Evolutionary conservation across 1,140 invertebrate species (phyloP), one percentile per base, ranked within the genome.

Genomic region (Protaetia brevitarsis): DNA sequence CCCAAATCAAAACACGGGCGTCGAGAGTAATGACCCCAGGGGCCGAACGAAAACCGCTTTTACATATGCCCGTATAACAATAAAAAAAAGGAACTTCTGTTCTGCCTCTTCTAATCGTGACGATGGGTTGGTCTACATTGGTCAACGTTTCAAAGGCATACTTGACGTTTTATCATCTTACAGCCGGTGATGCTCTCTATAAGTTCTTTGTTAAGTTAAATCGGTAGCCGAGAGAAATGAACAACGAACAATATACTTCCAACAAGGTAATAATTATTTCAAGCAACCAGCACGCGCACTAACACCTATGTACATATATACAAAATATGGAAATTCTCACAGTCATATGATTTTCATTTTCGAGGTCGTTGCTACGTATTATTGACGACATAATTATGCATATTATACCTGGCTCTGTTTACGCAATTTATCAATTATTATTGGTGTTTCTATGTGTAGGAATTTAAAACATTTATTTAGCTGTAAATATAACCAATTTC

Each of bases 261-360:
- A n/a, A n/a, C n/a, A n/a, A n/a, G n/a, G n/a, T n/a, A n/a, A n/a
- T n/a, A n/a, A n/a, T n/a, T n/a, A n/a, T n/a, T n/a, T n/a, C n/a
- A n/a, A n/a, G n/a, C n/a, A n/a, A n/a, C n/a, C n/a, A n/a, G n/a
- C n/a, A n/a, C n/a, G n/a, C n/a, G n/a, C n/a, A n/a, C n/a, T n/a
- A n/a, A n/a, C n/a, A n/a, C n/a, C n/a, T n/a, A n/a, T n/a, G n/a
- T n/a, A n/a, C n/a, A n/a, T 51, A 26, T 51, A 51, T 23, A 21
- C 16, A 19, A 19, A 51, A 8, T 51, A 23, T 51, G 41, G 41
- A 51, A 51, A 51, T 51, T 51, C 11, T 7, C n/a, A n/a, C 8
- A 51, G 19, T 51, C 41, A 51, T 51, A 51, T 21, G 41, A 51
- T 19, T 13, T 41, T n/a, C n/a, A 51, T 23, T 51, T 51, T 51